These are phyloP conservation scores for Stegostoma tigrinum DNA, from an alignment of 2,113 vertebrate species.

Conservation along the genomic window DNA sequence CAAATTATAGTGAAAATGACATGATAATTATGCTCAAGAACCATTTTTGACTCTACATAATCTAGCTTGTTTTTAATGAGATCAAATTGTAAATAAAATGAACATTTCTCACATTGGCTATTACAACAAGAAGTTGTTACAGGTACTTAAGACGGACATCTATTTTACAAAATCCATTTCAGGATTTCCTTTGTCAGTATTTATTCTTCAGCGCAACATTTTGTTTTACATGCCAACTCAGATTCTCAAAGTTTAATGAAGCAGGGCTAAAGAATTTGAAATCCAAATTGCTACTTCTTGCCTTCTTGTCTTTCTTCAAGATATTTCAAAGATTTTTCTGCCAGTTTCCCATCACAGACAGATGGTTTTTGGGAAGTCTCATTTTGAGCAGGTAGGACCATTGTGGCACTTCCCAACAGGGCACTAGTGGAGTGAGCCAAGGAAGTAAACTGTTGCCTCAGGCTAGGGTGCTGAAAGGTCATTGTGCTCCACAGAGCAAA, in stretches of 20 bases:
- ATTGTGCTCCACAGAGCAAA: conserved; percentile 30
- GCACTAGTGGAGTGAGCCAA: conserved; percentile 27
- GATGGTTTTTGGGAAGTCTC: conserved; percentile 3
- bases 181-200: neutral
- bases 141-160: neutral
- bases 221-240: neutral
- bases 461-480: conserved; percentile 29
- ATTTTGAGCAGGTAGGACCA: neutral
- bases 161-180: neutral
- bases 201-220: neutral
- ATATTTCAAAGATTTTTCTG: conserved; percentile 22
- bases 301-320: conserved; percentile 18
- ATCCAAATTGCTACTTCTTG: neutral
- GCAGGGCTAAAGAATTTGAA: neutral
- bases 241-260: neutral
- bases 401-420: conserved; percentile 20
- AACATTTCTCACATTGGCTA: neutral
- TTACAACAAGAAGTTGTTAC: neutral
- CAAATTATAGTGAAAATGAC: neutral
- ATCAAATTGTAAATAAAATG: conserved; percentile 12
- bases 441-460: conserved; percentile 24
- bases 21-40: neutral
- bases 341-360: conserved; percentile 5
- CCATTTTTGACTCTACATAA: neutral
- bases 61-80: neutral